Conservation (phyloP, 2,797 vertebrate species). For the Lindbergichthys nudifrons region DNA sequence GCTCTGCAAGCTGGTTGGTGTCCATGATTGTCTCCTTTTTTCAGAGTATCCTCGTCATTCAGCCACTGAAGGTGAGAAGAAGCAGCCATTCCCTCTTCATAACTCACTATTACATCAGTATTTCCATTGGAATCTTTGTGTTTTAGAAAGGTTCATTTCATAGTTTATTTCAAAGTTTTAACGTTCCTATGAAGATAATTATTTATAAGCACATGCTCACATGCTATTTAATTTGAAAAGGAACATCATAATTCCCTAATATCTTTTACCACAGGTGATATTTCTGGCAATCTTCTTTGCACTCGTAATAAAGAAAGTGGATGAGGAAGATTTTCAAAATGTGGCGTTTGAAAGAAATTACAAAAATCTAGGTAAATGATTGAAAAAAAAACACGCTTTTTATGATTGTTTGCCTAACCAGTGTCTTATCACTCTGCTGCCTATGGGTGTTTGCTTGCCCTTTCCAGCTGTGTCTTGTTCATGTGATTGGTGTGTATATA, state of each 20-base stretch:
- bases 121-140: background rate
- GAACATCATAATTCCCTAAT: background rate
- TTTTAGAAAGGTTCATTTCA: background rate
- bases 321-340: conserved; percentile 88
- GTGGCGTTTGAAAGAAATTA: conserved; percentile 65
- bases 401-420: too few species aligned
- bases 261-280: conserved; percentile 84
- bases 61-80: conserved; percentile 90
- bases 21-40: conserved; percentile 92
- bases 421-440: too few species aligned
- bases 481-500: too few species aligned
- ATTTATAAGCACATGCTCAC: background rate
- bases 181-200: background rate
- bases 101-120: background rate
- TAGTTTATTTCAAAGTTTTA: background rate
- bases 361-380: conserved; percentile 78
- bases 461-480: too few species aligned
- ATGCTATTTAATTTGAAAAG: background rate
- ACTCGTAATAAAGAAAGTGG: conserved; percentile 90
- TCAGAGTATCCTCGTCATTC: conserved; percentile 91
- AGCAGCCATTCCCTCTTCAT: background rate
- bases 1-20: conserved; percentile 92
- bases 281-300: conserved; percentile 93
- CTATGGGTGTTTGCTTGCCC: too few species aligned
- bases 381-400: too few species aligned